Conservation (phyloP, 1,140 invertebrate genomes). For the Heliconius melpomene region DNA sequence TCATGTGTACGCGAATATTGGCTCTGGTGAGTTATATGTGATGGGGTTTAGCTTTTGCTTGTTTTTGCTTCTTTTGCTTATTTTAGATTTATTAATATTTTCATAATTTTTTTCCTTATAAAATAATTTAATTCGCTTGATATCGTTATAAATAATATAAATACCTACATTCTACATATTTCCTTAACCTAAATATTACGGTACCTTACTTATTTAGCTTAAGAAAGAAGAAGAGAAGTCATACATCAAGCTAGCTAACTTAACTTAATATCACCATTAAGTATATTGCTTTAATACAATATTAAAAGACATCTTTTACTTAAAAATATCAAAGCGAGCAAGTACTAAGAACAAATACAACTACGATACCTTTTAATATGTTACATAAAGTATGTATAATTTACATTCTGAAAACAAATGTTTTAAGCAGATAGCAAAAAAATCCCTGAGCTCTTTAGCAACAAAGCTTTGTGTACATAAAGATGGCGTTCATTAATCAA, state of each 20-base stretch:
- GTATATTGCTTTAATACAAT: background rate
- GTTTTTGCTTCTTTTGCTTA: too few relatives aligned
- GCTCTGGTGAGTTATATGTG: background rate
- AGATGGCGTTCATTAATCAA: slow-evolving; percentile 72
- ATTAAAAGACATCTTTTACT: background rate
- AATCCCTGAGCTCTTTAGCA: slow-evolving; percentile 40
- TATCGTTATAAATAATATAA: too few relatives aligned
- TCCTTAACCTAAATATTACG: too few relatives aligned
- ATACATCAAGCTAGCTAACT: background rate
- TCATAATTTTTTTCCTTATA: background rate
- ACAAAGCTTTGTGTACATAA: slow-evolving; percentile 52
- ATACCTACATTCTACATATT: too few relatives aligned
- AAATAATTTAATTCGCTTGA: background rate
- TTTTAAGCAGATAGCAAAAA: slow-evolving; percentile 35
- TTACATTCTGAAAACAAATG: slow-evolving; percentile 29
- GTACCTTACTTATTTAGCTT: too few relatives aligned
- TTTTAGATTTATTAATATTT: background rate
- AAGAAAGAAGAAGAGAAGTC: background rate
- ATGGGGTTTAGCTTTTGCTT: background rate
- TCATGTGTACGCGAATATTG: background rate
- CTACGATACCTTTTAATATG: slow-evolving; percentile 5
- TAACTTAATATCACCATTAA: background rate
- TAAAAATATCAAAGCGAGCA: background rate
- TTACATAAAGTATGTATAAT: slow-evolving; percentile 17
- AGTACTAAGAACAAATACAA: background rate